A percentile compares a stretch with the other conserved stretches of the same genome.
Conservation (phyloP, 2,113 vertebrate species). For the Acrocephalus arundinaceus region DNA sequence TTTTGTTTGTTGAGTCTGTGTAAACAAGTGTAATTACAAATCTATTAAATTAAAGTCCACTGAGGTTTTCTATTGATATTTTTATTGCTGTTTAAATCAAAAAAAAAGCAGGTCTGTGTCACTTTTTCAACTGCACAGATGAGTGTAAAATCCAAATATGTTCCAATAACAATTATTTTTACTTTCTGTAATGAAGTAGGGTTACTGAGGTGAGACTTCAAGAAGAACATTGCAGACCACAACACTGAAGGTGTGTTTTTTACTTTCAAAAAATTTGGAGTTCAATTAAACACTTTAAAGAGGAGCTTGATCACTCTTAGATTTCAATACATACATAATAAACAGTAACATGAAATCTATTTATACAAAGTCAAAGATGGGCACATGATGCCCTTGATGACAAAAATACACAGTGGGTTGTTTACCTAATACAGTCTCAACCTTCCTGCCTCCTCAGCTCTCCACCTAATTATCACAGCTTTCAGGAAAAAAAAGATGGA, state of each 20-base stretch:
- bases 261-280: background rate
- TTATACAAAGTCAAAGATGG: background rate
- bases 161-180: background rate
- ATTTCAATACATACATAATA: background rate
- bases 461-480: background rate
- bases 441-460: background rate
- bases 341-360: background rate
- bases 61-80: background rate
- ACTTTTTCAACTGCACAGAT: background rate
- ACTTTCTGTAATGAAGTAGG: background rate
- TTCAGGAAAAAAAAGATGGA: background rate
- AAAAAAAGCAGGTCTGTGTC: background rate
- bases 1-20: background rate
- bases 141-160: background rate
- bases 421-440: background rate
- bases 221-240: background rate
- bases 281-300: background rate
- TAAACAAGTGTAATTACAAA: constrained; percentile 7
- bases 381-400: background rate
- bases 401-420: background rate
- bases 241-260: background rate
- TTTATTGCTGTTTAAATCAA: background rate
- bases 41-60: background rate
- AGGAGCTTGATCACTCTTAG: background rate
- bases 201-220: background rate